Evolutionary conservation across 2,888 invertebrate species (phyloP).

Genomic region (Cryptus armator): DNA sequence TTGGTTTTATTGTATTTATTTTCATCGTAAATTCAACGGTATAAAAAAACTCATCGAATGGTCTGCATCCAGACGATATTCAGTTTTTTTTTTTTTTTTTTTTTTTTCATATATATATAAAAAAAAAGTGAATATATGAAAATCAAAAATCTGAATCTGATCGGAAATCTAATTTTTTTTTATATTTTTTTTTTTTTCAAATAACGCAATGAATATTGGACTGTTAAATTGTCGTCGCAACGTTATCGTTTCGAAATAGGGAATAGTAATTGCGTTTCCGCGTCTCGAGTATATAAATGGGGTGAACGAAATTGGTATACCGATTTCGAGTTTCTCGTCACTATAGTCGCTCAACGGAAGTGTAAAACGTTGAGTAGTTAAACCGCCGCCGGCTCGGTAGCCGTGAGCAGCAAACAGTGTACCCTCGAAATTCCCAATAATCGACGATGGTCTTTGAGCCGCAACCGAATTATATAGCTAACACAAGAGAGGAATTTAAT

Average conservation of each 20-base stretch:
- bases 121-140: too few species aligned
- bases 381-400: neutral
- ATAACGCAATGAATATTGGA: too few species aligned
- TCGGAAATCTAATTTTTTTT: too few species aligned
- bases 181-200: too few species aligned
- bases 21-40: neutral
- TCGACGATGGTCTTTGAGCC: constrained; percentile 40
- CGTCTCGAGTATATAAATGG: too few species aligned
- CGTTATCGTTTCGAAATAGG: too few species aligned
- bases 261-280: too few species aligned
- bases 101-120: neutral
- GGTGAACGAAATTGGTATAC: neutral
- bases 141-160: too few species aligned
- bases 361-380: neutral
- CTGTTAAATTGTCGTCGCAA: too few species aligned
- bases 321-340: neutral
- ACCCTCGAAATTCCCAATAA: constrained; percentile 29
- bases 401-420: neutral
- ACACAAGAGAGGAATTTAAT: constrained; percentile 46
- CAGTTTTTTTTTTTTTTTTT: neutral
- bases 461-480: neutral
- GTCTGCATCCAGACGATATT: neutral
- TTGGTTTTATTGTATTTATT: neutral
- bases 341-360: constrained; percentile 1
- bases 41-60: neutral